A percentile compares a stretch with the other conserved stretches of the same genome.
These are phyloP conservation scores for Amniataba percoides DNA, from an alignment of 2,797 vertebrate species.

Conservation along the genomic window DNA sequence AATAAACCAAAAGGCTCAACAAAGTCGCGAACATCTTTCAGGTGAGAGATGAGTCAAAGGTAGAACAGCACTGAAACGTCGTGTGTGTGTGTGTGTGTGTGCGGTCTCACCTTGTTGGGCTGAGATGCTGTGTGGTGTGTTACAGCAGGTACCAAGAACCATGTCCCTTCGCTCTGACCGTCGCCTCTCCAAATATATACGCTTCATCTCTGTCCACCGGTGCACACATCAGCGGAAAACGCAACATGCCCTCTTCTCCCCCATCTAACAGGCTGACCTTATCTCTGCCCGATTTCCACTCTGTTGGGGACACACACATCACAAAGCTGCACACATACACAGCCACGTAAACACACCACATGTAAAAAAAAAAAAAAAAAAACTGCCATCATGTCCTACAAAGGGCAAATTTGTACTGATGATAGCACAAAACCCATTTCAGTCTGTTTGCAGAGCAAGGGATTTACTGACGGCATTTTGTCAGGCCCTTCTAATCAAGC, in stretches of 20 bases:
- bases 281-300: slow-evolving; percentile 63
- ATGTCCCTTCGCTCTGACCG: slow-evolving; percentile 31
- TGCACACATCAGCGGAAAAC: slow-evolving; percentile 87
- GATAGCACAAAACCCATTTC: slow-evolving; percentile 62
- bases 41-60: neutral
- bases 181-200: slow-evolving; percentile 69
- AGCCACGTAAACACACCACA: slow-evolving; percentile 18
- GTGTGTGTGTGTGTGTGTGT: neutral
- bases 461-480: slow-evolving; percentile 58
- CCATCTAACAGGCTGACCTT: slow-evolving; percentile 46
- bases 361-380: slow-evolving; percentile 25
- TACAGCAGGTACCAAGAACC: slow-evolving; percentile 31
- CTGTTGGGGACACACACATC: slow-evolving; percentile 39
- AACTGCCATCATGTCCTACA: slow-evolving; percentile 48
- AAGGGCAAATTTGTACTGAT: slow-evolving; percentile 68
- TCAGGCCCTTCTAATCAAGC: slow-evolving; percentile 75
- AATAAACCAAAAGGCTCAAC: neutral
- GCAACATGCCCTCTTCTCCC: slow-evolving; percentile 52
- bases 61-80: neutral
- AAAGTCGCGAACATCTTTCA: neutral
- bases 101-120: slow-evolving; percentile 54
- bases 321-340: slow-evolving; percentile 37
- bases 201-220: slow-evolving; percentile 43
- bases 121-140: slow-evolving; percentile 15
- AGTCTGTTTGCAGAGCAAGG: slow-evolving; percentile 54